These are phyloP conservation scores for Hyposoter dolosus DNA, from an alignment of 2,888 invertebrate genomes.

Conservation along the genomic window DNA sequence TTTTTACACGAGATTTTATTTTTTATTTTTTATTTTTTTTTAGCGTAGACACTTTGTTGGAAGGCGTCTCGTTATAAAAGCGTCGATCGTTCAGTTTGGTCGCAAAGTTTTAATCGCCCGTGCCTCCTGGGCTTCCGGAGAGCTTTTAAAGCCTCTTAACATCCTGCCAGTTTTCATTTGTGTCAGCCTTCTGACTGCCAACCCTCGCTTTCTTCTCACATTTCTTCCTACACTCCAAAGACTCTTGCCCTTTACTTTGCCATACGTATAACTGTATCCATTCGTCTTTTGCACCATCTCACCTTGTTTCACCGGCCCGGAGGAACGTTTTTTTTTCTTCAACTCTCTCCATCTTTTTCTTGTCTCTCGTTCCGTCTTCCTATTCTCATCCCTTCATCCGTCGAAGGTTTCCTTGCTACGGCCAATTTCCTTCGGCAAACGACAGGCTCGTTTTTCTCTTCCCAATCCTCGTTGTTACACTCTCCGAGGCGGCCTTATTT, in stretches of 20 bases:
- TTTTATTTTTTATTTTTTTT: neutral
- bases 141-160: conserved; percentile 57
- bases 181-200: conserved; percentile 51
- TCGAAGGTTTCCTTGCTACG: conserved; percentile 43
- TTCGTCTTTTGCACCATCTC: conserved; percentile 13
- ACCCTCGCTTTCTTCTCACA: conserved; percentile 3
- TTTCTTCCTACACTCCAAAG: conserved; percentile 25
- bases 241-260: neutral
- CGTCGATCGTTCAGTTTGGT: conserved; percentile 66
- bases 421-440: conserved; percentile 66
- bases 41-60: conserved; percentile 40
- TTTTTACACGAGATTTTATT: neutral
- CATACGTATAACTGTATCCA: neutral
- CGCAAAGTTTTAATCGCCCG: conserved; percentile 64
- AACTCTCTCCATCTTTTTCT: conserved; percentile 29
- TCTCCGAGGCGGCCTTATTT: conserved; percentile 9
- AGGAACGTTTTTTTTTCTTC: conserved; percentile 38
- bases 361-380: conserved; percentile 31
- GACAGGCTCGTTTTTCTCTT: conserved; percentile 39
- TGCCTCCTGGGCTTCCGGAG: conserved; percentile 29
- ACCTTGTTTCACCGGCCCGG: conserved; percentile 44
- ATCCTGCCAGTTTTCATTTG: conserved; percentile 66
- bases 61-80: conserved; percentile 67
- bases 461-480: conserved; percentile 26
- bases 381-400: conserved; percentile 42